Conservation (phyloP, 2,888 invertebrate genomes). For the Hylaea fasciaria region DNA sequence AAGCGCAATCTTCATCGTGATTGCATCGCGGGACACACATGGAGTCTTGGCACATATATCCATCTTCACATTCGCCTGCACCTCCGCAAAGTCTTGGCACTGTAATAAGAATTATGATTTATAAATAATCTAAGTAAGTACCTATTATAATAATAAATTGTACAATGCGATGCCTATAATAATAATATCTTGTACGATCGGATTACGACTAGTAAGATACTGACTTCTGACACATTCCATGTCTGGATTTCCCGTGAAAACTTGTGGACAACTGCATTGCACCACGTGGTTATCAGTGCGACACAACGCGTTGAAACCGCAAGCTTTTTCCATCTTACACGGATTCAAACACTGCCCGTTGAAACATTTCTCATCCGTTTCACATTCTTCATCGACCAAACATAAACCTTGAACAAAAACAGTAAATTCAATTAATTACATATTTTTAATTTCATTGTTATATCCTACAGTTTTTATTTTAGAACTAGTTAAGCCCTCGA, state of each 20-base stretch:
- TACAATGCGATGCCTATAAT: too few species aligned
- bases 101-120: constrained; percentile 60
- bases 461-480: too few species aligned
- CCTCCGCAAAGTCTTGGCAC: constrained; percentile 91
- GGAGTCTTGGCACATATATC: constrained; percentile 90
- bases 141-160: too few species aligned
- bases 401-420: constrained; percentile 87
- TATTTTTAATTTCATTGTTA: too few species aligned
- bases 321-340: constrained; percentile 89
- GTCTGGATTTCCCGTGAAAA: constrained; percentile 93
- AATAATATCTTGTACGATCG: neutral
- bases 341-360: constrained; percentile 93
- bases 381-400: constrained; percentile 91
- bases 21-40: constrained; percentile 92
- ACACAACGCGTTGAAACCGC: constrained; percentile 94
- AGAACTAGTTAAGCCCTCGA: too few species aligned
- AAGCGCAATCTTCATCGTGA: constrained; percentile 92
- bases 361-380: constrained; percentile 90
- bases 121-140: too few species aligned
- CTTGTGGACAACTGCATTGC: constrained; percentile 92
- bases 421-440: neutral
- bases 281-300: constrained; percentile 88
- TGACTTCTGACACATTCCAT: constrained; percentile 93
- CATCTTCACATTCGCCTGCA: constrained; percentile 88
- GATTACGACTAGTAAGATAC: constrained; percentile 51